phyloP scores from a whole-genome alignment of 1,140 invertebrate genomes.

The Zaprionus vittiger region DNA sequence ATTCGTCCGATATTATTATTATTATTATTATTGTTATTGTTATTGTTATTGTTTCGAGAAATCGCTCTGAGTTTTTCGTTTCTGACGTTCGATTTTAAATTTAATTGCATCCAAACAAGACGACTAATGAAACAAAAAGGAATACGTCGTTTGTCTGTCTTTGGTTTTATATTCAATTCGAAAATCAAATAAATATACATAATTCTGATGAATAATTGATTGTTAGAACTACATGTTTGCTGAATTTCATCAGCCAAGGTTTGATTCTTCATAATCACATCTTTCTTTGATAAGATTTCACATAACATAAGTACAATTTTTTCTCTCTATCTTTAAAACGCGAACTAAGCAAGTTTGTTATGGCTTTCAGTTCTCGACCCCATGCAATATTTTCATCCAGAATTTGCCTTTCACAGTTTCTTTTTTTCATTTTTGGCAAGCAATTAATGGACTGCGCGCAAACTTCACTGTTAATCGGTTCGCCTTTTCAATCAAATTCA shows the following conservation, averaged over 20 bases:
- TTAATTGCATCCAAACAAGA: constrained; percentile 25
- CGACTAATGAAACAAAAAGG: neutral
- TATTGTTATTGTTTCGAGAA: constrained; percentile 27
- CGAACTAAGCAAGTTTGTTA: too few species aligned
- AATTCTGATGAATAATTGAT: neutral
- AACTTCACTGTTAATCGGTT: constrained; percentile 28
- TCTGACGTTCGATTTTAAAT: constrained; percentile 28
- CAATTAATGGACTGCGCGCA: constrained; percentile 40
- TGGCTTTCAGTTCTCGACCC: neutral
- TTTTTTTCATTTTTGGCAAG: constrained; percentile 17
- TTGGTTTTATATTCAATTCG: neutral
- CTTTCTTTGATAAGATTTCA: too few species aligned
- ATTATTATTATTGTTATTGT: constrained; percentile 36
- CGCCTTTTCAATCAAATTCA: constrained; percentile 60
- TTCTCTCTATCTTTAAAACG: too few species aligned
- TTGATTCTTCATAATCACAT: too few species aligned
- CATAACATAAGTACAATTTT: too few species aligned
- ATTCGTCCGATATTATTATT: constrained; percentile 6
- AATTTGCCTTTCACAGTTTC: neutral
- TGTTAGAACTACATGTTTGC: neutral
- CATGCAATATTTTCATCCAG: neutral
- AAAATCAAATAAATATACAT: neutral
- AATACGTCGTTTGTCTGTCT: neutral
- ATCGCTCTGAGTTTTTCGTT: constrained; percentile 29
- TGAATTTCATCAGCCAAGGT: neutral